Evolutionary conservation across 1,140 invertebrate species (phyloP).

Genomic region (Drosophila sp.): DNA sequence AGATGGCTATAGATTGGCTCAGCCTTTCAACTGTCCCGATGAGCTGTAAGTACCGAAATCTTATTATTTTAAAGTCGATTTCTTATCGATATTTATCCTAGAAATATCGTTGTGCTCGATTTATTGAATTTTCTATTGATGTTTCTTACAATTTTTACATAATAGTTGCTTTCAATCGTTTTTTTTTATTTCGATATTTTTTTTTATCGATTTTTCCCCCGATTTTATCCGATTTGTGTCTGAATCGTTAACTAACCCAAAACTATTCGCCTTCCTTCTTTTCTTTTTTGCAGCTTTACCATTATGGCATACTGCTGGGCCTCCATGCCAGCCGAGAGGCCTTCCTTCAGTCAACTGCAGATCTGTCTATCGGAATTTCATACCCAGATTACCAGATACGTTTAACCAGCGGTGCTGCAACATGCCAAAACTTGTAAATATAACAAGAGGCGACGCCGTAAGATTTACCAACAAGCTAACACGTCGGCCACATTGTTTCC

Average conservation of each 20-base stretch:
- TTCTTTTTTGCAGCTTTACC: conserved; percentile 88
- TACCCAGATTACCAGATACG: conserved; percentile 91
- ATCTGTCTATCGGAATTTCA: conserved; percentile 93
- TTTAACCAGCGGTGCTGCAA: conserved; percentile 84
- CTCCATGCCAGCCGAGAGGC: conserved; percentile 92
- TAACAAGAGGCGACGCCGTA: conserved; percentile 72
- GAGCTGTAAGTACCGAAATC: conserved; percentile 87
- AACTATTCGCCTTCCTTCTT: neutral
- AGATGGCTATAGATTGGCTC: conserved; percentile 95
- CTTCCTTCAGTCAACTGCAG: conserved; percentile 92
- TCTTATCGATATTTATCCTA: too few relatives aligned
- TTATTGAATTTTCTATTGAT: too few relatives aligned
- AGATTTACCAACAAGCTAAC: conserved; percentile 64
- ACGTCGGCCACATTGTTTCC: conserved; percentile 68
- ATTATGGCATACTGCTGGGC: conserved; percentile 98
- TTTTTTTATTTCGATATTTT: neutral
- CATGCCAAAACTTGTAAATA: conserved; percentile 81
- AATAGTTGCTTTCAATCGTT: too few relatives aligned
- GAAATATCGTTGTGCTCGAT: too few relatives aligned
- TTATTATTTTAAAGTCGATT: too few relatives aligned
- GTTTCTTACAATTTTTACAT: too few relatives aligned
- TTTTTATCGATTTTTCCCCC: too few relatives aligned
- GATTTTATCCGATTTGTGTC: too few relatives aligned
- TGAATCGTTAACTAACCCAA: neutral
- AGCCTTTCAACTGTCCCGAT: conserved; percentile 97